These are phyloP conservation scores for Xanthostigma xanthostigma DNA, from an alignment of 2,888 invertebrate species.

Conservation along the genomic window DNA sequence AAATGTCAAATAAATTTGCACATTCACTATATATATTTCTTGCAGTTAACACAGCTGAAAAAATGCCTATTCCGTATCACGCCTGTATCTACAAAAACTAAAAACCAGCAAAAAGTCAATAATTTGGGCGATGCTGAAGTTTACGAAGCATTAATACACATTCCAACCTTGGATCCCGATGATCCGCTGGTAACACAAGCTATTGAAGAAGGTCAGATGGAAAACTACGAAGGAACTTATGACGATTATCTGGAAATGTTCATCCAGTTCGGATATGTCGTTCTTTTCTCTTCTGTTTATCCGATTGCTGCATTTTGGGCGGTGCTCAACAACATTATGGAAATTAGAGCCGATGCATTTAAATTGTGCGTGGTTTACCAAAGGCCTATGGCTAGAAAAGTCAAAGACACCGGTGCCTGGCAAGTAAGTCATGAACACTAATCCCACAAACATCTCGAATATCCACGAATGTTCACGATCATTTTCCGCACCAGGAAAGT, in stretches of 20 bases:
- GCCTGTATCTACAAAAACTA: not conserved
- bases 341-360: constrained; percentile 59
- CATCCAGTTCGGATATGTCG: constrained; percentile 66
- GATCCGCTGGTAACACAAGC: constrained; percentile 35
- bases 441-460: too few species aligned
- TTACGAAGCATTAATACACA: constrained; percentile 8
- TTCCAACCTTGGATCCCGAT: constrained; percentile 28
- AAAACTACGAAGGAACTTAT: constrained; percentile 56
- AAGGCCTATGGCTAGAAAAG: constrained; percentile 48
- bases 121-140: too few species aligned
- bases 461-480: too few species aligned
- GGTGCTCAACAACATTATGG: constrained; percentile 55
- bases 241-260: constrained; percentile 67
- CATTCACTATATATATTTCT: not conserved
- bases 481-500: too few species aligned
- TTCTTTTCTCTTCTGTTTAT: constrained; percentile 61
- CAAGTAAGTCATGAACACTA: constrained; percentile 34
- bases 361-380: constrained; percentile 55
- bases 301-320: constrained; percentile 63
- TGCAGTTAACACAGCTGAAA: constrained; percentile 7
- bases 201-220: constrained; percentile 43
- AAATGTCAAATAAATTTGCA: too few species aligned
- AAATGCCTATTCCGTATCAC: not conserved
- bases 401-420: constrained; percentile 63
- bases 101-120: not conserved